Evolutionary conservation across 2,113 vertebrate species (phyloP).

Genomic region (Neofelis nebulosa): DNA sequence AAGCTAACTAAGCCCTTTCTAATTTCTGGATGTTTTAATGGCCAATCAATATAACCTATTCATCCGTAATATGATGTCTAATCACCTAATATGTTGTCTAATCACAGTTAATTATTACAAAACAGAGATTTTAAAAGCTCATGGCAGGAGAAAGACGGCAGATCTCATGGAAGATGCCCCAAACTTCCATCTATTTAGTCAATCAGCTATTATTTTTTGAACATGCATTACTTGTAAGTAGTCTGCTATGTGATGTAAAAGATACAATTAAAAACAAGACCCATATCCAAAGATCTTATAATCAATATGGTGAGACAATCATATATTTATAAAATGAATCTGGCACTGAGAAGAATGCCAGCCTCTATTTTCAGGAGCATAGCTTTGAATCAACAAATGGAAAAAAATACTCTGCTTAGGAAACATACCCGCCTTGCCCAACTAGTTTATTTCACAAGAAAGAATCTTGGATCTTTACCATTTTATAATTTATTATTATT

Average conservation of each 20-base stretch:
- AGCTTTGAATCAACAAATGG: neutral
- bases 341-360: neutral
- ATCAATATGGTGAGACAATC: neutral
- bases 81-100: neutral
- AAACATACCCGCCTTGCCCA: neutral
- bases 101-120: neutral
- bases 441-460: neutral
- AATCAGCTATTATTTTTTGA: neutral
- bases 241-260: neutral
- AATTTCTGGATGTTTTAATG: slow-evolving; percentile 4
- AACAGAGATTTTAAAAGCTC: neutral
- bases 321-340: neutral
- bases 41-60: neutral
- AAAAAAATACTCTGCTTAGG: neutral
- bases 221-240: neutral
- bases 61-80: neutral
- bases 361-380: neutral
- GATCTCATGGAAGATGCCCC: neutral
- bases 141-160: neutral
- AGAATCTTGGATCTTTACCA: neutral
- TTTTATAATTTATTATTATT: neutral
- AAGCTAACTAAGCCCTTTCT: neutral
- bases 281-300: neutral
- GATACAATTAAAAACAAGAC: neutral
- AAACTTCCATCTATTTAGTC: neutral